Evolutionary conservation across 1,140 invertebrate genomes (phyloP), one percentile per base, ranked within the genome.

Genomic region (Sycophaga agraensis): DNA sequence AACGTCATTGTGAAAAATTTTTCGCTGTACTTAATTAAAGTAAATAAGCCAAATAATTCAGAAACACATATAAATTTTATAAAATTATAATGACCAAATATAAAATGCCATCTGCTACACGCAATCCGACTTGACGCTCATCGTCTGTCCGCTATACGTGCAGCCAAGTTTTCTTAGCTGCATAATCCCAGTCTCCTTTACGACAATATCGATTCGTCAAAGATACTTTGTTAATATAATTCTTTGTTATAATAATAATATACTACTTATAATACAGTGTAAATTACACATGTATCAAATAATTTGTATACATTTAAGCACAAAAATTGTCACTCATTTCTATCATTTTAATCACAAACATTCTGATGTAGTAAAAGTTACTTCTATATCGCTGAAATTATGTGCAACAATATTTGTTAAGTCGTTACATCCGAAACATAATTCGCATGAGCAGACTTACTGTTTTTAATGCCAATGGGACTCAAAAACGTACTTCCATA

Each of bases 61-160:
- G n/a, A 37, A 37, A 9, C 11, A 2, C 34, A 37, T 24, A 24
- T 24, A 22, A 26, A 46, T 46, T 46, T n/a, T 19, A 19, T 49
- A 17, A 31, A 31, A 51, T 12, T 22, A 37, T n/a, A 53, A 21
- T 39, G 16, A 14, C 12, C 9, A 1, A 39, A 39, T 26, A 37
- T 48, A 16, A 46, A 57, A 40, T 49, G 55, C 55, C 55, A 50
- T 59, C 46, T 35, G 55, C 21, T n/a, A n/a, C n/a, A n/a, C n/a
- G n/a, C n/a, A n/a, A n/a, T n/a, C n/a, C n/a, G n/a, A 14, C 11
- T n/a, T 2, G 34, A 28, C 9, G n/a, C 2, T 43, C n/a, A 22
- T n/a, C 42, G 17, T 19, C 4, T 19, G 16, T 17, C 24, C n/a
- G n/a, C n/a, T 1, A 12, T 17, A 40, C 17, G 6, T 28, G 8